These are phyloP conservation scores for Leptinotarsa undecemlineata DNA, from an alignment of 1,140 invertebrate genomes.

Conservation along the genomic window DNA sequence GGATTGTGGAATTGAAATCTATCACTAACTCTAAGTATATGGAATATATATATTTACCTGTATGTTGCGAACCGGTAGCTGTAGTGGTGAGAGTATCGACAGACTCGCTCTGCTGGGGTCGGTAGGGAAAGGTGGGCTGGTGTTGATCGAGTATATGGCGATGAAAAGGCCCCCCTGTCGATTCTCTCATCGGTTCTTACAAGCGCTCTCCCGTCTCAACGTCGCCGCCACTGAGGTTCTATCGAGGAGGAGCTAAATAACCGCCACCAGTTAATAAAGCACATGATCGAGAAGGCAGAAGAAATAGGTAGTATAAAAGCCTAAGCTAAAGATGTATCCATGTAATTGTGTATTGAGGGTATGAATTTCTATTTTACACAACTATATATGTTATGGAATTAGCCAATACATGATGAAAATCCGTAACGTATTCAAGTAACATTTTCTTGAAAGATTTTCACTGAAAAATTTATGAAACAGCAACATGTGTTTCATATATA, in stretches of 20 bases:
- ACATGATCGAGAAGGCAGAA: background rate
- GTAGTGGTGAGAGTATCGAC: constrained; percentile 50
- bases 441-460: no score
- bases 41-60: constrained; percentile 40
- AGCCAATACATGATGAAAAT: no score
- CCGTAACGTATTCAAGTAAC: no score
- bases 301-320: no score
- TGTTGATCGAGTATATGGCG: constrained; percentile 25
- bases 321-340: no score
- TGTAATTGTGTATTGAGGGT: no score
- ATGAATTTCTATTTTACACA: no score
- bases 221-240: constrained; percentile 31
- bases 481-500: no score
- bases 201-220: constrained; percentile 25
- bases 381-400: no score
- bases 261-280: constrained; percentile 33
- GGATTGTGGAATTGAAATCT: no score
- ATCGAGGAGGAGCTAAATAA: constrained; percentile 28
- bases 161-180: constrained; percentile 18
- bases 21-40: background rate
- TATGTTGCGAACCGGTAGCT: constrained; percentile 49
- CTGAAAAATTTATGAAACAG: no score
- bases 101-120: constrained; percentile 41
- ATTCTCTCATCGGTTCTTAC: constrained; percentile 38
- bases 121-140: constrained; percentile 19